Evolutionary conservation across 2,888 invertebrate species (phyloP), one percentile per base, ranked within the genome.

Genomic region (Noctua janthina): DNA sequence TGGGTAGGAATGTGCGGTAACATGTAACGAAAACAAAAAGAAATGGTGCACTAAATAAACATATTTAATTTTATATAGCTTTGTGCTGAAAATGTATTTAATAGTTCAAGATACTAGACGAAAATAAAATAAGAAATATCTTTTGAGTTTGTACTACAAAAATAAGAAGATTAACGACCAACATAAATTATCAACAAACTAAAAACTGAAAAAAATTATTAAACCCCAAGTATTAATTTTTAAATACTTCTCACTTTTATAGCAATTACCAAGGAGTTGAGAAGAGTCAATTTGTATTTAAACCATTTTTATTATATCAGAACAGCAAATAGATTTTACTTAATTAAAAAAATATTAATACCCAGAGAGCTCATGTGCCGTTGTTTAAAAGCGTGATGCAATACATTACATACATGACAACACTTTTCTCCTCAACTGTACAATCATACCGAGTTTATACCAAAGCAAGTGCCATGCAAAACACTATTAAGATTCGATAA

Each of bases 1-100:
- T 94, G 95, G 96, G 93, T 95, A 94, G 96, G 96, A 95, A 94
- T 95, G 96, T 96, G 97, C 96, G 95, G 96, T 94, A 94, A 96
- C 97, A 97, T 97, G 97, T 95, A 97, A 97, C 94, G 94, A 96
- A 96, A 96, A 96, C 94, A 96, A 95, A 96, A 95, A 96, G 94
- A 96, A 96, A 97, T 93, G 95, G 96, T 96, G 96, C 96, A 96
- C 96, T 96, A 97, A 96, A 97, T 96, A 96, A 95, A 96, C 94
- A 94, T 94, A 94, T 91, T 90, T 85, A 89, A 77, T 84, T 78
- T 82, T 86, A 89, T 83, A 92, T 91, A 92, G 70, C 77, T 66
- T 82, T 82, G 84, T 89, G 92, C 91, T 92, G 90, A 78, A 88
- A 89, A 88, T 69, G 74, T 78, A 82, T 88, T 67, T 43, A 80